A percentile compares a stretch with the other conserved stretches of the same genome.
These are phyloP conservation scores for Teleogryllus oceanicus DNA, from an alignment of 2,888 invertebrate species.

Conservation along the genomic window DNA sequence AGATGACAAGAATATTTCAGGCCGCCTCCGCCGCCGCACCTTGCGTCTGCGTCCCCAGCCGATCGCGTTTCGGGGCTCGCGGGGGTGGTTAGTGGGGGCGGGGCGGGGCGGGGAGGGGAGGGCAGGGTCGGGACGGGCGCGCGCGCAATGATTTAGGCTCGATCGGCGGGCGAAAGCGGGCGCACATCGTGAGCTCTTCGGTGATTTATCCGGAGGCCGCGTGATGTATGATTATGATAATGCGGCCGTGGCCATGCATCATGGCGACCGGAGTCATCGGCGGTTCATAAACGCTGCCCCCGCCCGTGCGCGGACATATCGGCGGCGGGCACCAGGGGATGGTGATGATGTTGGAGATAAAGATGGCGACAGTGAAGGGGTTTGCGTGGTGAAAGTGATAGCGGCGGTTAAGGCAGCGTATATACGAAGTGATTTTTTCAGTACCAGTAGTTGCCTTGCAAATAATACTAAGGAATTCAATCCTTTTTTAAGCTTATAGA, in stretches of 20 bases:
- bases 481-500: too few species aligned
- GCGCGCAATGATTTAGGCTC: neutral
- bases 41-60: neutral
- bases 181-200: neutral
- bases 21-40: neutral
- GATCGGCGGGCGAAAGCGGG: slow-evolving; percentile 6
- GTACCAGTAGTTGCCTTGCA: too few species aligned
- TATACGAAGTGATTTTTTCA: too few species aligned
- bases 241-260: slow-evolving; percentile 6
- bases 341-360: neutral
- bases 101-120: neutral
- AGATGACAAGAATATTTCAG: slow-evolving; percentile 18
- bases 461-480: too few species aligned
- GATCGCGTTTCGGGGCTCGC: neutral
- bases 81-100: neutral
- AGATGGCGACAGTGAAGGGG: too few species aligned
- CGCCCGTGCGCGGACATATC: neutral
- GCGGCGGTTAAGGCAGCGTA: too few species aligned
- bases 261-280: slow-evolving; percentile 9
- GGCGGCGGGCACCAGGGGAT: neutral
- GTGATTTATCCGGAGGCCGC: neutral
- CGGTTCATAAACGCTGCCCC: neutral
- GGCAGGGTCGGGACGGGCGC: neutral
- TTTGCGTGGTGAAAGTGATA: too few species aligned
- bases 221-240: slow-evolving; percentile 18